A percentile compares a stretch with the other conserved stretches of the same genome.
phyloP scores from a whole-genome alignment of 2,797 vertebrate species.

The Coreius guichenoti region DNA sequence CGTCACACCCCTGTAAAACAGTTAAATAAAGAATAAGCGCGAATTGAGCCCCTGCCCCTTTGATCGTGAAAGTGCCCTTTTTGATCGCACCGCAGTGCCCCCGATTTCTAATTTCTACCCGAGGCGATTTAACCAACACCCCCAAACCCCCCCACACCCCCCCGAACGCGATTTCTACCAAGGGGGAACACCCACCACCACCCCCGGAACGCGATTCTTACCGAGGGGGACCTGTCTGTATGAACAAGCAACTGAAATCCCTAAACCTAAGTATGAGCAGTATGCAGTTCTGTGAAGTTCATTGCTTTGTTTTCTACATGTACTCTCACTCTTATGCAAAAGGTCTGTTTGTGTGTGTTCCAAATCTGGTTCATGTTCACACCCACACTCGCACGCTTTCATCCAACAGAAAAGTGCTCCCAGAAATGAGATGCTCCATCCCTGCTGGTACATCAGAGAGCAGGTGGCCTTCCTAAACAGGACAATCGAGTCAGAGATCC shows the following conservation, averaged over 20 bases:
- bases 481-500: conserved; percentile 52
- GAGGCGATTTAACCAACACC: too few relatives aligned
- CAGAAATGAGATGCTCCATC: conserved; percentile 21
- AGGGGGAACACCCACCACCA: too few relatives aligned
- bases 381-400: conserved; percentile 39
- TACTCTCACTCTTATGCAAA: conserved; percentile 6
- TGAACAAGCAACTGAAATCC: neutral
- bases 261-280: neutral
- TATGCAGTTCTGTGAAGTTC: neutral
- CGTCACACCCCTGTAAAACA: too few relatives aligned
- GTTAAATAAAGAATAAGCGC: too few relatives aligned
- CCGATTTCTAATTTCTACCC: too few relatives aligned
- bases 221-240: too few relatives aligned
- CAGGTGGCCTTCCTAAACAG: conserved; percentile 43
- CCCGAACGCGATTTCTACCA: too few relatives aligned
- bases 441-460: conserved; percentile 22
- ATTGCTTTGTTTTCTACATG: neutral
- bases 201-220: too few relatives aligned
- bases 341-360: neutral
- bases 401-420: conserved; percentile 34
- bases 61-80: too few relatives aligned
- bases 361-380: conserved; percentile 29
- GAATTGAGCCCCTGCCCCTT: too few relatives aligned
- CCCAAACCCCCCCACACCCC: too few relatives aligned
- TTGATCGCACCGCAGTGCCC: too few relatives aligned